Evolutionary conservation across 2,113 vertebrate species (phyloP).

Genomic region (Poicephalus gulielmi): DNA sequence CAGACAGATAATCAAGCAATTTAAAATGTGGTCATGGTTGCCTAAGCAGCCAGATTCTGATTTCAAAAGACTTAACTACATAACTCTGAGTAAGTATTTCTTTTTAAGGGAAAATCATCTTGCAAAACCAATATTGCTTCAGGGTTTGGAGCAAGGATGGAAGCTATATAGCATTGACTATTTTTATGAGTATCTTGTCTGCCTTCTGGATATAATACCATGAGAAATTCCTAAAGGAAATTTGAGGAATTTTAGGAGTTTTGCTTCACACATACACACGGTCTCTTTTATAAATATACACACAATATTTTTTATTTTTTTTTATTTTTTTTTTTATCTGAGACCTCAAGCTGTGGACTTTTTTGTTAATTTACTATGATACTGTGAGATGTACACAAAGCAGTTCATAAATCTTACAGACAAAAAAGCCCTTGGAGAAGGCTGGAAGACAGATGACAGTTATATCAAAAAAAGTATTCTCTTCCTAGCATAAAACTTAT

Average conservation of each 20-base stretch:
- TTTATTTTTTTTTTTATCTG: not conserved
- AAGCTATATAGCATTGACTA: not conserved
- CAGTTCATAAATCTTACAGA: slow-evolving; percentile 13
- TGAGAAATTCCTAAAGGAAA: not conserved
- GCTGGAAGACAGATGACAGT: slow-evolving; percentile 2
- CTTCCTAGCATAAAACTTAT: not conserved
- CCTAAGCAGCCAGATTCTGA: slow-evolving; percentile 55
- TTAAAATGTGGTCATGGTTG: slow-evolving; percentile 48
- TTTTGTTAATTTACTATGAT: slow-evolving; percentile 12
- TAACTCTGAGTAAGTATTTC: not conserved
- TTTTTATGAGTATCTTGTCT: not conserved
- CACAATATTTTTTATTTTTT: not conserved
- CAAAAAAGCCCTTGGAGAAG: not conserved
- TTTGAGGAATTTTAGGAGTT: not conserved
- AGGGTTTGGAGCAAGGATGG: accelerated
- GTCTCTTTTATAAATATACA: not conserved
- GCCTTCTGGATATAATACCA: not conserved
- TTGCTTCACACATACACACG: not conserved
- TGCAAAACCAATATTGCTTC: slow-evolving; percentile 15
- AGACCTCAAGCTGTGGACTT: not conserved
- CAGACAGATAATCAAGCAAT: slow-evolving; percentile 68
- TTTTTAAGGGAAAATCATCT: not conserved
- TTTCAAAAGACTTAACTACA: slow-evolving; percentile 19
- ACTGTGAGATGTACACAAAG: not conserved
- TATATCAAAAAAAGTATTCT: not conserved